phyloP scores from a whole-genome alignment of 2,888 invertebrate species.

The Branchellion lobata region DNA sequence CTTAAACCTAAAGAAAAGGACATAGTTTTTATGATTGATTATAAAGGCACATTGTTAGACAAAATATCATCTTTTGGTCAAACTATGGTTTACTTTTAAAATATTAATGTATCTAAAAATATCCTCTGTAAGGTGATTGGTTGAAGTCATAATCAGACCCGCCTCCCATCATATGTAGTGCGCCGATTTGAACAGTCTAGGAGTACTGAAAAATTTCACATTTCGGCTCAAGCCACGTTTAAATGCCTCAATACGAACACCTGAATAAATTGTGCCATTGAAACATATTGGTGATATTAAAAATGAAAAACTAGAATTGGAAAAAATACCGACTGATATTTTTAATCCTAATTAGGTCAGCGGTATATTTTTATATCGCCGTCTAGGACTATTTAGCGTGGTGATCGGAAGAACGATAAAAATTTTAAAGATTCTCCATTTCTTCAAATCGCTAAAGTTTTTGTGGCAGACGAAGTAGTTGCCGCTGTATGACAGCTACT shows the following conservation, averaged over 20 bases:
- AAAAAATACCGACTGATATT: no score
- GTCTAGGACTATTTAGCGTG: no score
- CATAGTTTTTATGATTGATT: no score
- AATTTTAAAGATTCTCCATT: no score
- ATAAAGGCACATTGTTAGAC: no score
- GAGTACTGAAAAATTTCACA: not conserved
- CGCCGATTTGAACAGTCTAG: not conserved
- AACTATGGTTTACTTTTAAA: conserved; percentile 17
- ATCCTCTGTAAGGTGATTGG: not conserved
- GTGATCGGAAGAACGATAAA: not conserved
- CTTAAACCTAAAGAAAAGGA: no score
- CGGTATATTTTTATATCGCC: no score
- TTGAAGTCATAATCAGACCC: not conserved
- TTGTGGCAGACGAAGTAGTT: no score
- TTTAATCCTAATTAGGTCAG: no score
- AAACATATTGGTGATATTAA: not conserved
- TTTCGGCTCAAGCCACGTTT: not conserved
- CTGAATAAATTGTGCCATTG: not conserved
- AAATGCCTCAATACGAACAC: not conserved
- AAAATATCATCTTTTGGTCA: not conserved
- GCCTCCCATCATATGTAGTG: conserved; percentile 15
- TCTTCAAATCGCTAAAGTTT: no score
- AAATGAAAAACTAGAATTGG: not conserved
- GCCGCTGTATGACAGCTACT: not conserved
- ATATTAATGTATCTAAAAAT: conserved; percentile 10